These are phyloP conservation scores for Epinotia demarniana DNA, from an alignment of 2,888 invertebrate genomes.

Conservation along the genomic window DNA sequence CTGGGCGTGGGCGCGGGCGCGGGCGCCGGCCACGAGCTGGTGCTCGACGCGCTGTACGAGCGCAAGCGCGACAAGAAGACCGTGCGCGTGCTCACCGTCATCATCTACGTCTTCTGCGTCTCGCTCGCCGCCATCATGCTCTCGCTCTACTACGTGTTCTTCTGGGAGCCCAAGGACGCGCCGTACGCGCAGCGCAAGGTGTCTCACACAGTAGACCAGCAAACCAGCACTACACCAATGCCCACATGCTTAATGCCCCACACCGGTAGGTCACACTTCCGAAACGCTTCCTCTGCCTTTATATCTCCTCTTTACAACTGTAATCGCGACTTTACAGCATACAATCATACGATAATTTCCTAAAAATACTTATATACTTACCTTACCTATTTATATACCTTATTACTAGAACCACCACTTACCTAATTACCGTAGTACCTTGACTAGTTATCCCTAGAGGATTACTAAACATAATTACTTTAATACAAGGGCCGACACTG, in stretches of 20 bases:
- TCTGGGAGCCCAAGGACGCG: slow-evolving; percentile 93
- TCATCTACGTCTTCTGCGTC: slow-evolving; percentile 97
- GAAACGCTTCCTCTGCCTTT: slow-evolving; percentile 66
- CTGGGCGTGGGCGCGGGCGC: slow-evolving; percentile 58
- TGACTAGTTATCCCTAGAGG: slow-evolving; percentile 25
- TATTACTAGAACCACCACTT: slow-evolving; percentile 19
- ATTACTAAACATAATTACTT: slow-evolving; percentile 39
- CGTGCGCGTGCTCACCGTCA: slow-evolving; percentile 95
- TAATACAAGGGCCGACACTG: slow-evolving; percentile 26
- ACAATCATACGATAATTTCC: slow-evolving; percentile 21
- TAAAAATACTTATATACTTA: slow-evolving; percentile 10
- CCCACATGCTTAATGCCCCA: slow-evolving; percentile 83
- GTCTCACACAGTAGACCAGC: slow-evolving; percentile 80
- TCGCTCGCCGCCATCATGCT: slow-evolving; percentile 97
- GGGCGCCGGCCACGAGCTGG: slow-evolving; percentile 83
- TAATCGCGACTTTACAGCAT: slow-evolving; percentile 48
- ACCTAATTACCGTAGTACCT: slow-evolving; percentile 29
- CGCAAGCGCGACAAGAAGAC: slow-evolving; percentile 94
- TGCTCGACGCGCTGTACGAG: slow-evolving; percentile 90
- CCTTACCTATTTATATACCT: slow-evolving; percentile 6
- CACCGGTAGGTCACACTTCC: slow-evolving; percentile 81
- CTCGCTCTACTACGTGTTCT: slow-evolving; percentile 96
- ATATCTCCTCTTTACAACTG: slow-evolving; percentile 44
- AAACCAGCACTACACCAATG: slow-evolving; percentile 82
- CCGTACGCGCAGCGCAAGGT: slow-evolving; percentile 82